Conservation (phyloP, 1,140 invertebrate genomes). For the Macrobrachium nipponense region DNA sequence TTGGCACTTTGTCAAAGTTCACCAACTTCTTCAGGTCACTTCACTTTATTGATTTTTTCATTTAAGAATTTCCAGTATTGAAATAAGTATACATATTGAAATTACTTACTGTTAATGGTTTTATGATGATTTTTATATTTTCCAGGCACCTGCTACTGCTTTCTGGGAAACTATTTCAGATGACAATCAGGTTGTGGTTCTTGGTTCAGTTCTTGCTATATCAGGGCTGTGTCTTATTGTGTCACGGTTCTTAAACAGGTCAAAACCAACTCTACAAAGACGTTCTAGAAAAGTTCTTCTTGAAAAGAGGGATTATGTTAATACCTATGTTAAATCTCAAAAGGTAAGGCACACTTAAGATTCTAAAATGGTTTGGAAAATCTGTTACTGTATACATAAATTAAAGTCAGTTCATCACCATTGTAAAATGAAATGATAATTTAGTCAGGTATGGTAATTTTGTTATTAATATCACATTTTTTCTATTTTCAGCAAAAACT, state of each 20-base stretch:
- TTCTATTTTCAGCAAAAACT: slow-evolving; percentile 70
- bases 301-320: slow-evolving; percentile 71
- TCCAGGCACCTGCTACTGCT: slow-evolving; percentile 51
- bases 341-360: slow-evolving; percentile 68
- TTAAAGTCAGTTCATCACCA: no score
- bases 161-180: slow-evolving; percentile 68
- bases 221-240: slow-evolving; percentile 68
- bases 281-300: slow-evolving; percentile 70
- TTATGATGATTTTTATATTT: slow-evolving; percentile 33
- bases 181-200: slow-evolving; percentile 67
- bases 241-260: slow-evolving; percentile 69
- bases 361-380: neutral
- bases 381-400: no score
- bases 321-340: slow-evolving; percentile 70
- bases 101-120: slow-evolving; percentile 14
- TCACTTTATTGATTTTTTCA: no score
- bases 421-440: neutral
- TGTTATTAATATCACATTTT: slow-evolving; percentile 22
- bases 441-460: neutral
- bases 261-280: slow-evolving; percentile 69
- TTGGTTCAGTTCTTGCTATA: slow-evolving; percentile 67
- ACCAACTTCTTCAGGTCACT: no score
- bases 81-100: no score
- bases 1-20: no score
- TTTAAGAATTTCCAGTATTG: neutral